These are phyloP conservation scores for Drosophila infuscata DNA, from an alignment of 2,888 invertebrate species.

Conservation along the genomic window DNA sequence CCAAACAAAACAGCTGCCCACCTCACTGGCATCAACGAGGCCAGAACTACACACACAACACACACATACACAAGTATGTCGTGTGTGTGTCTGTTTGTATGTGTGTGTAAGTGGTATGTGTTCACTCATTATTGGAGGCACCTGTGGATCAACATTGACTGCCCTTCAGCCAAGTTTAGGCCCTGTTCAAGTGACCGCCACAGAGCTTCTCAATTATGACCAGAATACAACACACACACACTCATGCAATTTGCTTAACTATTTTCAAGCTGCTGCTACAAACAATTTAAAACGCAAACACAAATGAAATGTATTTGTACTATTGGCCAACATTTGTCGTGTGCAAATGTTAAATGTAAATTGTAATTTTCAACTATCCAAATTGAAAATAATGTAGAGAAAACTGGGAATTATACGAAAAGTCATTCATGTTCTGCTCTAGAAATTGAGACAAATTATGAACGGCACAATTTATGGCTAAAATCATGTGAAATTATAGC, in stretches of 20 bases:
- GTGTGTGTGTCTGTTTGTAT: slow-evolving; percentile 1
- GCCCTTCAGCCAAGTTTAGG: slow-evolving; percentile 64
- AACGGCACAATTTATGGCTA: slow-evolving; percentile 65
- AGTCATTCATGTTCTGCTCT: slow-evolving; percentile 64
- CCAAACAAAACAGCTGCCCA: slow-evolving; percentile 44
- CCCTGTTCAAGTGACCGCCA: slow-evolving; percentile 60
- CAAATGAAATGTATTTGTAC: slow-evolving; percentile 31
- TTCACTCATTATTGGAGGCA: slow-evolving; percentile 52
- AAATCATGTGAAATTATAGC: slow-evolving; percentile 59
- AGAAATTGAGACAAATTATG: slow-evolving; percentile 71
- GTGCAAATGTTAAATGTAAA: slow-evolving; percentile 23
- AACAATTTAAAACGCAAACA: slow-evolving; percentile 25
- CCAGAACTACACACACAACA: slow-evolving; percentile 20
- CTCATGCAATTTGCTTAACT: slow-evolving; percentile 10
- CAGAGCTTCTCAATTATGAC: slow-evolving; percentile 12
- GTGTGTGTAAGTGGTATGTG: slow-evolving; percentile 24
- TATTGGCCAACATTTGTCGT: slow-evolving; percentile 22
- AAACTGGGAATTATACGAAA: slow-evolving; percentile 15
- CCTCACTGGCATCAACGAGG: slow-evolving; percentile 31
- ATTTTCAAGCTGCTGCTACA: slow-evolving; percentile 21
- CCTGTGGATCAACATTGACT: slow-evolving; percentile 73
- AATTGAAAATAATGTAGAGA: slow-evolving; percentile 14
- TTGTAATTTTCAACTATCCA: slow-evolving; percentile 34
- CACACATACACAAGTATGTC: not conserved
- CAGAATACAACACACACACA: slow-evolving; percentile 32